These are phyloP conservation scores for Anarhynchus alexandrinus DNA, from an alignment of 2,113 vertebrate species.

Conservation along the genomic window DNA sequence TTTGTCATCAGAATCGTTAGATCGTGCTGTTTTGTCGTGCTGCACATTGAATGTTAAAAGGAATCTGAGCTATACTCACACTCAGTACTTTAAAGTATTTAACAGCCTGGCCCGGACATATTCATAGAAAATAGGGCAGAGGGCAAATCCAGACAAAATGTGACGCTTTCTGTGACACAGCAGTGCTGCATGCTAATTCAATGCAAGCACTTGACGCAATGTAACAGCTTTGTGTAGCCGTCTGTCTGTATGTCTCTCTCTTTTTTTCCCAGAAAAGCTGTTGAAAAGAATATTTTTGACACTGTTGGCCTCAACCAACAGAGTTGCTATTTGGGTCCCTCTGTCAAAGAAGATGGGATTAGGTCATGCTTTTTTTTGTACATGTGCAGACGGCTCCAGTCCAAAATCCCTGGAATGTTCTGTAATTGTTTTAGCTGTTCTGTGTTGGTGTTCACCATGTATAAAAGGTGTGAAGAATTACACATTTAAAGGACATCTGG, in stretches of 20 bases:
- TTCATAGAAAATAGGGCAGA: background rate
- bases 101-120: background rate
- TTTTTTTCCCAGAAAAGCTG: background rate
- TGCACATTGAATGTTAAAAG: background rate
- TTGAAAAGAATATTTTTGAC: background rate
- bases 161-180: background rate
- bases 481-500: background rate
- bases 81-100: background rate
- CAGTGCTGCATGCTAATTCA: background rate
- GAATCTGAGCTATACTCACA: background rate
- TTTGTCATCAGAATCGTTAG: background rate
- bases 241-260: background rate
- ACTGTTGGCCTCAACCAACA: background rate
- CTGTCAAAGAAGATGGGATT: background rate
- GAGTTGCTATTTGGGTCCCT: background rate
- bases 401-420: background rate
- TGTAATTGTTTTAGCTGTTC: background rate
- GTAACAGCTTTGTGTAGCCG: background rate
- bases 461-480: background rate
- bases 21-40: background rate
- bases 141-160: background rate
- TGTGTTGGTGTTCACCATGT: background rate
- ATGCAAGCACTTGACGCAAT: background rate
- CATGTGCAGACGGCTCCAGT: background rate
- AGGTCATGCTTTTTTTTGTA: background rate